Evolutionary conservation across 2,113 vertebrate species (phyloP).

Genomic region (Deroptyus accipitrinus): DNA sequence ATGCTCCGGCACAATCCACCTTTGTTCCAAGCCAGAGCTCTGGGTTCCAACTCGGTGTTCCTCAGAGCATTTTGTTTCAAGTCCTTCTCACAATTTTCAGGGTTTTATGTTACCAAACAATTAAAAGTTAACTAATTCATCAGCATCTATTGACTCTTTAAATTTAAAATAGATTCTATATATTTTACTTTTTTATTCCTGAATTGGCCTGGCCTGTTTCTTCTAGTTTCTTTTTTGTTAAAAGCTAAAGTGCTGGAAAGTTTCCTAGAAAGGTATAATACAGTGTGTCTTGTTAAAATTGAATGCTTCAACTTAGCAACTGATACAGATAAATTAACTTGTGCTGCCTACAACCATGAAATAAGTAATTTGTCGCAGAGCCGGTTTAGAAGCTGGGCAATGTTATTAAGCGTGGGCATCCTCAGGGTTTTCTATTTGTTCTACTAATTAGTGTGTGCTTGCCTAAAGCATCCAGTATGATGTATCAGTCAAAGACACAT

Average conservation of each 20-base stretch:
- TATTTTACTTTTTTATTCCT: background rate
- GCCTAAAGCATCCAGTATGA: constrained; percentile 62
- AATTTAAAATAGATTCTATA: background rate
- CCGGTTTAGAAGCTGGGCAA: constrained; percentile 11
- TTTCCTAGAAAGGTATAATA: constrained; percentile 33
- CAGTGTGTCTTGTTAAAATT: background rate
- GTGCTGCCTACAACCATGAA: constrained; percentile 59
- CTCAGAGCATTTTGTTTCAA: background rate
- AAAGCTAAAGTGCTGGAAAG: constrained; percentile 35
- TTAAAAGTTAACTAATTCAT: constrained; percentile 41
- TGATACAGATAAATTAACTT: constrained; percentile 61
- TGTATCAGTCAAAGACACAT: constrained; percentile 56
- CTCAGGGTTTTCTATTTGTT: constrained; percentile 71
- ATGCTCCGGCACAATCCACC: background rate
- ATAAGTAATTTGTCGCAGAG: constrained; percentile 57
- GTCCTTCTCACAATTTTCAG: background rate
- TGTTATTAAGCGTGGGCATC: constrained; percentile 64
- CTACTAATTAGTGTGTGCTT: constrained; percentile 70
- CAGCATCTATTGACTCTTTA: constrained; percentile 41
- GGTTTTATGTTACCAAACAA: background rate
- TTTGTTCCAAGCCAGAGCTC: background rate
- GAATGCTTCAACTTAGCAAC: constrained; percentile 38
- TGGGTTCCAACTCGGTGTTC: background rate
- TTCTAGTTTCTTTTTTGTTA: background rate
- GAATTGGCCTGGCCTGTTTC: background rate